phyloP scores from a whole-genome alignment of 2,888 invertebrate species.

The Hydrotaea cyrtoneurina region DNA sequence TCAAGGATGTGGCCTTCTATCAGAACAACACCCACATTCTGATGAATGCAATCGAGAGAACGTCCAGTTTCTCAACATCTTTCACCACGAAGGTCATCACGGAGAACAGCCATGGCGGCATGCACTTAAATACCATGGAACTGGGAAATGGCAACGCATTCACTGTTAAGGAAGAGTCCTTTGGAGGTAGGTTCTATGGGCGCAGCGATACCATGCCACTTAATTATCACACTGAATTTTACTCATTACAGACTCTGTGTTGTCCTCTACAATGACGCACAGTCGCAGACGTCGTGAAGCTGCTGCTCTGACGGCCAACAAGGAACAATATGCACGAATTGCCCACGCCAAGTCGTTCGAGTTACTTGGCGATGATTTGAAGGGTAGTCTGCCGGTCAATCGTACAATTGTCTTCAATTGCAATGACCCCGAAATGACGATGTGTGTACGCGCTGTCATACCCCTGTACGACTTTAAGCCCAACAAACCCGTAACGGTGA shows the following conservation, averaged over 20 bases:
- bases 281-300: conserved; percentile 73
- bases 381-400: conserved; percentile 78
- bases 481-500: conserved; percentile 75
- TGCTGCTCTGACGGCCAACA: conserved; percentile 72
- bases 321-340: conserved; percentile 77
- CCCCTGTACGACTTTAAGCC: conserved; percentile 77
- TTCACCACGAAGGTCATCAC: conserved; percentile 42
- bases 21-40: conserved; percentile 77
- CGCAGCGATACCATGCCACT: not conserved
- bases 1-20: conserved; percentile 75
- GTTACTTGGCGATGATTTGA: conserved; percentile 76
- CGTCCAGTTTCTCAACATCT: conserved; percentile 61
- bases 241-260: conserved; percentile 68
- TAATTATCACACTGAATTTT: not conserved
- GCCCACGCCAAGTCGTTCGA: conserved; percentile 75
- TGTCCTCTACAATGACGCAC: conserved; percentile 71
- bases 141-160: conserved; percentile 70
- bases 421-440: conserved; percentile 75
- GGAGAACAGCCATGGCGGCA: conserved; percentile 64
- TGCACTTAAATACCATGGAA: conserved; percentile 69
- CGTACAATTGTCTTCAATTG: conserved; percentile 81
- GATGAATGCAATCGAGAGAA: conserved; percentile 75
- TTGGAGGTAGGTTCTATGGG: conserved; percentile 47
- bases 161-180: conserved; percentile 26
- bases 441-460: conserved; percentile 78